phyloP scores from a whole-genome alignment of 2,888 invertebrate species.

The Pachymerium ferrugineum region DNA sequence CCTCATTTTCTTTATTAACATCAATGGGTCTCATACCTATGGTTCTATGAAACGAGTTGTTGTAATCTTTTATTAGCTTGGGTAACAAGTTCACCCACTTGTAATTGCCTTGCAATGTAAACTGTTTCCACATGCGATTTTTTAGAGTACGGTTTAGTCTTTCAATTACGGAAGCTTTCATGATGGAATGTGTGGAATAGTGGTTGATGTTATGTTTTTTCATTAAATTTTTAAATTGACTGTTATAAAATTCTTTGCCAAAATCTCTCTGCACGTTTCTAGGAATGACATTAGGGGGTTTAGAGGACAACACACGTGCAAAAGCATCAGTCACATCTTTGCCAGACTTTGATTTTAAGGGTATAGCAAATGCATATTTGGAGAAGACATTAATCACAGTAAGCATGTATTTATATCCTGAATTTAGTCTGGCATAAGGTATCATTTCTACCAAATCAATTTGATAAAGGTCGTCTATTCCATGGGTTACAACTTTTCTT shows the following conservation, averaged over 20 bases:
- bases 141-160: background rate
- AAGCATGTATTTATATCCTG: background rate
- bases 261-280: no score
- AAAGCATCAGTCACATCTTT: no score
- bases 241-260: no score
- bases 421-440: background rate
- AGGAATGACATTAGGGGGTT: no score
- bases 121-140: background rate
- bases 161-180: background rate
- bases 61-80: background rate
- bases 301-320: no score
- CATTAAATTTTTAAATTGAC: no score
- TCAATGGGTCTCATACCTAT: background rate
- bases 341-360: background rate
- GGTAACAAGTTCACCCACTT: background rate
- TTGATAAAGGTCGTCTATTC: background rate
- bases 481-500: background rate
- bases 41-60: background rate
- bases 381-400: background rate
- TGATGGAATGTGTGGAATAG: background rate
- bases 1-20: background rate
- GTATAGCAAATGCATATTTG: background rate
- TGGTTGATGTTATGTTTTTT: background rate
- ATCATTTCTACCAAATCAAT: background rate
- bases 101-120: background rate